A percentile compares a stretch with the other conserved stretches of the same genome.
phyloP scores from a whole-genome alignment of 2,113 vertebrate genomes.

The Gorsachius goisagi region DNA sequence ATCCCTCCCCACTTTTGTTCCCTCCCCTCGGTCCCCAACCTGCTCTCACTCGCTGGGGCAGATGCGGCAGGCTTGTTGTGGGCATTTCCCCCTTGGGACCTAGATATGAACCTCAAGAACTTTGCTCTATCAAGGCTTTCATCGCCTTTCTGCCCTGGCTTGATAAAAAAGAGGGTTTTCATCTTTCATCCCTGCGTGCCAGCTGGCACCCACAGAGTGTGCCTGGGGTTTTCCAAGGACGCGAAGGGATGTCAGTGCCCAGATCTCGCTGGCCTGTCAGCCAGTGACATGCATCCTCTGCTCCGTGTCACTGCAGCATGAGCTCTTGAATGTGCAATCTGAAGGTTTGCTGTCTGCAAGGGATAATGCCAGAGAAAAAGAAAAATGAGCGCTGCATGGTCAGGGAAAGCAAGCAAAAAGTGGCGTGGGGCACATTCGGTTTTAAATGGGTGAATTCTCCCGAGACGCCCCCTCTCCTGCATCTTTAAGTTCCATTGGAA shows the following conservation, averaged over 20 bases:
- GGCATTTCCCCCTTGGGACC: background rate
- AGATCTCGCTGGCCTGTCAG: background rate
- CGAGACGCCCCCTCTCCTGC: background rate
- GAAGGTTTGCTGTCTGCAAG: background rate
- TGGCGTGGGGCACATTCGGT: background rate
- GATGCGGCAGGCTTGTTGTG: background rate
- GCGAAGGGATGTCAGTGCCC: background rate
- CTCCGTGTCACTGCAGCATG: accelerated
- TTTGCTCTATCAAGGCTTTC: background rate
- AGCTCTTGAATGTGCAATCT: background rate
- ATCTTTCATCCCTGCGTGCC: background rate
- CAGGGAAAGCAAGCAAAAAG: background rate
- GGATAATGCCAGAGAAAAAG: background rate
- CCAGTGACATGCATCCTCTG: background rate
- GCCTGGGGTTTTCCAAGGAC: background rate
- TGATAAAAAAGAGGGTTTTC: background rate
- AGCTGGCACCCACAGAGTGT: background rate
- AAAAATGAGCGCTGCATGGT: background rate
- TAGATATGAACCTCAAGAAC: background rate
- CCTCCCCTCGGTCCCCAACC: background rate
- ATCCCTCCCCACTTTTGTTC: background rate
- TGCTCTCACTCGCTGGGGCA: background rate
- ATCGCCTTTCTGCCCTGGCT: background rate
- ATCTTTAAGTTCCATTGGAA: background rate
- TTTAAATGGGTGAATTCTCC: background rate